Conservation (phyloP, 1,140 invertebrate species). For the Olivierus martensii region DNA sequence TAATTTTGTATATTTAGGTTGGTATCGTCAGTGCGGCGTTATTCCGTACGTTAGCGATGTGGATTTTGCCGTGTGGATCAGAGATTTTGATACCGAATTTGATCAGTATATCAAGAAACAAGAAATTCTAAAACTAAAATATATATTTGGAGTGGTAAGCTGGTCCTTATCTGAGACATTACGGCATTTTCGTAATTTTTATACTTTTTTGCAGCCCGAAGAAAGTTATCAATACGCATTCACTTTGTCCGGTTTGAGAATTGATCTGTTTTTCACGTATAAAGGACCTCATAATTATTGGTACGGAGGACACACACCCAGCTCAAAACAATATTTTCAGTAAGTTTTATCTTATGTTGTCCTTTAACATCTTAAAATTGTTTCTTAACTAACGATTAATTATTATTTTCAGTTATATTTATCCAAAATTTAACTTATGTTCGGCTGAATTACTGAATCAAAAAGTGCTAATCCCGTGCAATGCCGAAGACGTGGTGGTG, state of each 20-base stretch:
- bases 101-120: no score
- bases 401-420: background rate
- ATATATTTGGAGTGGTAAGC: no score
- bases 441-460: background rate
- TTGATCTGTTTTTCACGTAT: background rate
- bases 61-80: slow-evolving; percentile 35
- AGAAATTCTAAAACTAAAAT: no score
- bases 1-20: slow-evolving; percentile 27
- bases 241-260: background rate
- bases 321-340: background rate
- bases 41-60: slow-evolving; percentile 41
- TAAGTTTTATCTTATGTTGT: no score
- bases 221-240: background rate
- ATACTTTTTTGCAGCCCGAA: background rate
- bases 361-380: no score
- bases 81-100: slow-evolving; percentile 7
- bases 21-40: slow-evolving; percentile 41
- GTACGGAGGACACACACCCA: background rate
- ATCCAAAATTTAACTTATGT: background rate
- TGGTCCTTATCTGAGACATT: no score
- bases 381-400: no score
- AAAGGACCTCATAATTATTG: background rate
- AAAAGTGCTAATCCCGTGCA: background rate
- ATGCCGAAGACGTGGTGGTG: background rate
- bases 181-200: no score